Conservation (phyloP, 1,140 invertebrate species). For the Steinernema feltiae region DNA sequence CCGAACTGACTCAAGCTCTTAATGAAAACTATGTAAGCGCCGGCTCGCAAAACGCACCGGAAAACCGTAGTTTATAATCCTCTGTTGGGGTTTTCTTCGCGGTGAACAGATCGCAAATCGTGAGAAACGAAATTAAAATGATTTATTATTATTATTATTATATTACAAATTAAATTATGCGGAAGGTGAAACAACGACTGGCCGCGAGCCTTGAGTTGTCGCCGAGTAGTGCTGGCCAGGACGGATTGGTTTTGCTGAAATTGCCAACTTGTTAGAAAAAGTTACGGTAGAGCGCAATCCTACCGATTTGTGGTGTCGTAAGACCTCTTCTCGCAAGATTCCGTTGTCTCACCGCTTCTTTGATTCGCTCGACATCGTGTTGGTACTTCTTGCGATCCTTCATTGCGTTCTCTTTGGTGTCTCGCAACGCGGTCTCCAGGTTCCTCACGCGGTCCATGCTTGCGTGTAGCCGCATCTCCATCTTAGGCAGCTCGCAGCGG, state of each 20-base stretch:
- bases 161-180: conserved; percentile 11
- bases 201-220: background rate
- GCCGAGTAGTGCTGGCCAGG: conserved; percentile 52
- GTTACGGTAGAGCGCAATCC: conserved; percentile 41
- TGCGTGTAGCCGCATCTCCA: conserved; percentile 90
- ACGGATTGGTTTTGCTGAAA: conserved; percentile 51
- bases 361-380: conserved; percentile 96
- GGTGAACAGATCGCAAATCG: background rate
- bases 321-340: conserved; percentile 75
- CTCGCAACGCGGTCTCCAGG: conserved; percentile 86
- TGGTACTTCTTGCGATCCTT: conserved; percentile 96
- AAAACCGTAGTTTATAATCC: background rate
- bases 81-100: conserved; percentile 6
- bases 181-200: conserved; percentile 17
- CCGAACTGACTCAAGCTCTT: too few species aligned
- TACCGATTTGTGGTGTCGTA: conserved; percentile 81
- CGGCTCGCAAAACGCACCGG: too few species aligned
- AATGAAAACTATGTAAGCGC: too few species aligned
- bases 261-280: conserved; percentile 3
- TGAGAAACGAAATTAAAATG: background rate
- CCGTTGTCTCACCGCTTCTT: conserved; percentile 96
- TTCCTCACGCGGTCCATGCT: conserved; percentile 98
- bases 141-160: background rate
- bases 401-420: conserved; percentile 98
- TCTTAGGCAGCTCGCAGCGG: conserved; percentile 91